Conservation (phyloP, 2,113 vertebrate species). For the Delphinus delphis region DNA sequence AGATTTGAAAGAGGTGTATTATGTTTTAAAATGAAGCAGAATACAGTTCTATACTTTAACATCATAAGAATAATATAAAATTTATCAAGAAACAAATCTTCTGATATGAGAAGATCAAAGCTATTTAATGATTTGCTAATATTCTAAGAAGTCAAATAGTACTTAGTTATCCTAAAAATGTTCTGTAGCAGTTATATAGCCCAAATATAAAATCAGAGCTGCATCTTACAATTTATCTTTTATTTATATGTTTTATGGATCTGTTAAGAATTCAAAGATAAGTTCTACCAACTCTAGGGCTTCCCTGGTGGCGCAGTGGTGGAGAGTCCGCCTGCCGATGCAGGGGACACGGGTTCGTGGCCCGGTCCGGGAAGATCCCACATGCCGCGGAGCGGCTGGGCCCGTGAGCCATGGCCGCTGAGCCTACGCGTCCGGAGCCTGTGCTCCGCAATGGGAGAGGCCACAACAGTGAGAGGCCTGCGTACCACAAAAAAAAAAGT, state of each 20-base stretch:
- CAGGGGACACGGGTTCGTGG: no score
- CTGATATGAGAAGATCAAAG: background rate
- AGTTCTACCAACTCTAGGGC: background rate
- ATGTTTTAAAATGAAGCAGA: constrained; percentile 24
- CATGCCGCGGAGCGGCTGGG: no score
- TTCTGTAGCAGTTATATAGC: background rate
- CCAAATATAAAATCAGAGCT: background rate
- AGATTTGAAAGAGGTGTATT: background rate
- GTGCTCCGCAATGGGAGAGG: no score
- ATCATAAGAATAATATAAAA: background rate
- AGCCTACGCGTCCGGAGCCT: no score
- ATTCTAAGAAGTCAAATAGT: constrained; percentile 4
- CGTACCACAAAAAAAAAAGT: background rate
- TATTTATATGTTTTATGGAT: background rate
- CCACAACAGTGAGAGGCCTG: no score
- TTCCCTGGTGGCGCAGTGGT: no score
- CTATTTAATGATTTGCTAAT: constrained; percentile 35
- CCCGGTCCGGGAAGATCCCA: no score
- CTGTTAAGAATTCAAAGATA: constrained; percentile 34
- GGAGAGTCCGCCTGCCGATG: no score
- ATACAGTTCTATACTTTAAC: background rate
- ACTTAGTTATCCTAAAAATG: background rate
- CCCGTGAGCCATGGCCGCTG: no score
- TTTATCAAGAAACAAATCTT: constrained; percentile 36
- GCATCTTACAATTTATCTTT: background rate